Conservation (phyloP, 2,797 vertebrate genomes). For the Arctocebus calabarensis region DNA sequence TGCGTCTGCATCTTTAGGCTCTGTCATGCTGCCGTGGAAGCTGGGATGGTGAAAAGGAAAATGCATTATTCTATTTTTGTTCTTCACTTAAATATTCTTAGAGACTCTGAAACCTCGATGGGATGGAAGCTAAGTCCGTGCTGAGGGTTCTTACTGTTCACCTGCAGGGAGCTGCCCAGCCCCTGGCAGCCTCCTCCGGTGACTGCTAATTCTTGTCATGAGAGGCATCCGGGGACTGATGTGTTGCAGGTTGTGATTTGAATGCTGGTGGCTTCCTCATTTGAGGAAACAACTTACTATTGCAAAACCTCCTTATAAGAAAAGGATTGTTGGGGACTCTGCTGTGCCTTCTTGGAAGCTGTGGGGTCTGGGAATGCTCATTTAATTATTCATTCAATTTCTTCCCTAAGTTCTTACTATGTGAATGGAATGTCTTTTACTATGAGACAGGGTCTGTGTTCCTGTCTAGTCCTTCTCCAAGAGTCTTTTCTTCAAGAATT, state of each 20-base stretch:
- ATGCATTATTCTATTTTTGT: not conserved
- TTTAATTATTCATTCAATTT: not conserved
- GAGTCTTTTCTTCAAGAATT: not conserved
- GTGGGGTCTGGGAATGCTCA: not conserved
- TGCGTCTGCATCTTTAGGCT: slow-evolving; percentile 37
- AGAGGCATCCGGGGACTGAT: not conserved
- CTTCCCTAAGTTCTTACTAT: not conserved
- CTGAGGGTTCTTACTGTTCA: not conserved
- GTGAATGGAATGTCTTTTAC: not conserved
- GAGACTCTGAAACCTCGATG: not conserved
- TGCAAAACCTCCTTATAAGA: not conserved
- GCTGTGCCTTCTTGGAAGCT: not conserved
- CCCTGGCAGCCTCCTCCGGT: not conserved
- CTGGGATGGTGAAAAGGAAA: slow-evolving; percentile 3
- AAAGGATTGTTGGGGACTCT: not conserved
- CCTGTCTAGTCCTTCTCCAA: not conserved
- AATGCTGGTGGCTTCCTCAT: slow-evolving; percentile 21
- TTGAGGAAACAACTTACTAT: not conserved
- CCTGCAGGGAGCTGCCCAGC: not conserved
- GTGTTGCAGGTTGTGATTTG: not conserved
- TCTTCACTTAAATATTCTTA: not conserved
- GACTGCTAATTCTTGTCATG: slow-evolving; percentile 20
- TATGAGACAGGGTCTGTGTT: not conserved
- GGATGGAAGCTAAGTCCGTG: not conserved
- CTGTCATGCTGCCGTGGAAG: not conserved